Evolutionary conservation across 1,140 invertebrate species (phyloP).

Genomic region (Prorops nasuta): DNA sequence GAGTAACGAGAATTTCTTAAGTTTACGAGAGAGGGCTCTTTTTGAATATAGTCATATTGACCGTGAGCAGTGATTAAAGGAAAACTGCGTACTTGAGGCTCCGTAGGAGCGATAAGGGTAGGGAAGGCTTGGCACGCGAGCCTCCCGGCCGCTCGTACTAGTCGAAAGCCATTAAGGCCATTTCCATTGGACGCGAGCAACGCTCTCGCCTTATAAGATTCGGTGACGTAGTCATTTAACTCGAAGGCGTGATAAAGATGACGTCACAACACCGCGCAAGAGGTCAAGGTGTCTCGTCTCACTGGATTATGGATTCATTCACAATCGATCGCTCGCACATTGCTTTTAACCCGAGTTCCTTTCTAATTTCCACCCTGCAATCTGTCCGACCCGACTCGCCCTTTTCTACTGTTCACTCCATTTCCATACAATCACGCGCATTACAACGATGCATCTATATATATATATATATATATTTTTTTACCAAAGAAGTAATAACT

Average conservation of each 20-base stretch:
- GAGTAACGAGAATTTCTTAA: too few species aligned
- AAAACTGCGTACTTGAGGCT: conserved; percentile 10
- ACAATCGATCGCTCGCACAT: too few species aligned
- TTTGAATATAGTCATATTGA: conserved; percentile 11
- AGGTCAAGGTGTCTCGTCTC: conserved; percentile 34
- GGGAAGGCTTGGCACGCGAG: conserved; percentile 25
- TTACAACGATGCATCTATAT: too few species aligned
- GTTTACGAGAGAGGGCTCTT: too few species aligned
- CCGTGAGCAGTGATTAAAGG: neutral
- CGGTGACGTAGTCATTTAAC: conserved; percentile 19
- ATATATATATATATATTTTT: too few species aligned
- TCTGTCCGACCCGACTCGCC: too few species aligned
- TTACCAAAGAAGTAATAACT: too few species aligned
- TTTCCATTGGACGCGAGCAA: conserved; percentile 20
- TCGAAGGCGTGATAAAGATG: conserved; percentile 13
- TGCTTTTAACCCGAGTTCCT: too few species aligned
- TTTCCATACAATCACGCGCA: too few species aligned
- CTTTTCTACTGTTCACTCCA: too few species aligned
- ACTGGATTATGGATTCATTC: too few species aligned
- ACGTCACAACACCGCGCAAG: conserved; percentile 22
- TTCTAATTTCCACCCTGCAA: too few species aligned
- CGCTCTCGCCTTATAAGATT: conserved; percentile 14
- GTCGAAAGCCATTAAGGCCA: conserved; percentile 17
- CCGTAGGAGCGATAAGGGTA: conserved; percentile 13
- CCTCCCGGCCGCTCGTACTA: conserved; percentile 3